phyloP scores from a whole-genome alignment of 2,113 vertebrate species.

The Pygathrix nemaeus region DNA sequence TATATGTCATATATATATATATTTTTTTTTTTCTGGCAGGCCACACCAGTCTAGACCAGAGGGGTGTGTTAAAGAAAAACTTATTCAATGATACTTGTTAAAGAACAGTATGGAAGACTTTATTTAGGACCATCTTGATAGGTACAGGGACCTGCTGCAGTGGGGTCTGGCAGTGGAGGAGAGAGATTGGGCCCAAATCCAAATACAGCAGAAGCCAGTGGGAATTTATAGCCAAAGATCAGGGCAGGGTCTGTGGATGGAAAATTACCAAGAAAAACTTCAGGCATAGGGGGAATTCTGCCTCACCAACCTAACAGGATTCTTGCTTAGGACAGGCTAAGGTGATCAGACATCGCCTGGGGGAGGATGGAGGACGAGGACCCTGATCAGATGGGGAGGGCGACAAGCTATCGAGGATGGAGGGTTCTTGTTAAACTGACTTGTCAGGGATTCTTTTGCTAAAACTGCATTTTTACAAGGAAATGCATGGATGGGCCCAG shows the following conservation, averaged over 20 bases:
- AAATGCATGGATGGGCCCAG: background rate
- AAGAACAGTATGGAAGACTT: background rate
- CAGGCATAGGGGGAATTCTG: background rate
- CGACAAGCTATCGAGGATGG: background rate
- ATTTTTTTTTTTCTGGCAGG: background rate
- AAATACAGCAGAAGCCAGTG: background rate
- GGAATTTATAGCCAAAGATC: background rate
- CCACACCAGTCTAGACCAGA: background rate
- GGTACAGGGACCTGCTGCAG: background rate
- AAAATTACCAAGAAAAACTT: background rate
- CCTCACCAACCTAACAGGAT: background rate
- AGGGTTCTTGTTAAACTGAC: background rate
- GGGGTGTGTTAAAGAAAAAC: background rate
- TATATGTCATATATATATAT: background rate
- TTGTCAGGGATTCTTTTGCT: background rate
- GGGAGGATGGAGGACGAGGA: background rate
- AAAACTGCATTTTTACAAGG: background rate
- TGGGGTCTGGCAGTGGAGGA: background rate
- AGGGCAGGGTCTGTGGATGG: background rate
- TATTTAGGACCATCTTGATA: background rate
- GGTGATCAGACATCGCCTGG: background rate
- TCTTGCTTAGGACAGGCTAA: background rate
- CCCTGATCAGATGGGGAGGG: background rate
- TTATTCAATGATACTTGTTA: background rate
- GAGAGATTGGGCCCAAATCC: background rate